These are phyloP conservation scores for Callipepla californica DNA, from an alignment of 2,113 vertebrate species.

Conservation along the genomic window DNA sequence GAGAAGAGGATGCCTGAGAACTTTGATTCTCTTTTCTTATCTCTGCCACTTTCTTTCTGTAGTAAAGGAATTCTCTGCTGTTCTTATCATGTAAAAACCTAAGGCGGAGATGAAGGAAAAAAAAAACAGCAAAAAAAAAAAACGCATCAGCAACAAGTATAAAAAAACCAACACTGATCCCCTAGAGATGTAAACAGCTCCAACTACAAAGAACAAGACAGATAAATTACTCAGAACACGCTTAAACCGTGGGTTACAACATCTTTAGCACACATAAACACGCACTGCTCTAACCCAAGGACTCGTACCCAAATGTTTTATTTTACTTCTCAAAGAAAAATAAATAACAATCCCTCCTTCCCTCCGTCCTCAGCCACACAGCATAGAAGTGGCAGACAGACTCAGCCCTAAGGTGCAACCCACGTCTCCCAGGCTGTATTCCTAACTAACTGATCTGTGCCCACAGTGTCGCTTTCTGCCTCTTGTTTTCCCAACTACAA, in stretches of 20 bases:
- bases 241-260: not conserved
- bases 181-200: not conserved
- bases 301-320: not conserved
- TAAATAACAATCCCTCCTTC: accelerated
- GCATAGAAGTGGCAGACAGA: accelerated
- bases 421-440: not conserved
- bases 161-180: not conserved
- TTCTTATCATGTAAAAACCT: constrained; percentile 96
- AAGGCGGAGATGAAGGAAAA: not conserved
- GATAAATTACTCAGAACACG: not conserved
- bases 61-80: constrained; percentile 95
- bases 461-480: not conserved
- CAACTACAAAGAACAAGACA: accelerated
- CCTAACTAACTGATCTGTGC: too few relatives aligned
- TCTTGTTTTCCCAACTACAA: not conserved
- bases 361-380: not conserved
- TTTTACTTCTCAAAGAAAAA: not conserved
- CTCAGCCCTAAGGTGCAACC: accelerated
- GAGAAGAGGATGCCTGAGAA: constrained; percentile 60
- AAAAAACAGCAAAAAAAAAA: not conserved
- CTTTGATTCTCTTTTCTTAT: constrained; percentile 81
- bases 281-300: not conserved
- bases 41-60: constrained; percentile 92
- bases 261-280: not conserved
- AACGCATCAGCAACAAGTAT: not conserved